Conservation (phyloP, 2,888 invertebrate species). For the Epistrophe eligans region DNA sequence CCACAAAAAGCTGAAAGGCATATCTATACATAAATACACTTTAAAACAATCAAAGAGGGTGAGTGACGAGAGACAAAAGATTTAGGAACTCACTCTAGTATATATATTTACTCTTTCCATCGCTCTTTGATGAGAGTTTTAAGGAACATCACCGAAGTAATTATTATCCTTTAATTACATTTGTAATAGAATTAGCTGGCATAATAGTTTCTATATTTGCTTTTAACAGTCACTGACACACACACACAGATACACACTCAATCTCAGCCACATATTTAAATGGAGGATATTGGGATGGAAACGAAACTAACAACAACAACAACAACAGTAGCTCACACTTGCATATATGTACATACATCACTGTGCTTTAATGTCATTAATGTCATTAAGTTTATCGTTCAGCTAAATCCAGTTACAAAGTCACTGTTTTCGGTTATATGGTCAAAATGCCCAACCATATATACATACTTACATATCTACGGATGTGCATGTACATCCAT, state of each 20-base stretch:
- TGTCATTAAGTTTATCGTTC: slow-evolving; percentile 66
- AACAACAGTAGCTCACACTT: not conserved
- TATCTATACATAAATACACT: not conserved
- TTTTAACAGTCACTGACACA: slow-evolving; percentile 20
- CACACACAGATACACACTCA: not conserved
- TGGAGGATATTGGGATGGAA: slow-evolving; percentile 7
- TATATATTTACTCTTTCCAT: no score
- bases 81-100: not conserved
- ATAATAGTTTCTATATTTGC: slow-evolving; percentile 61
- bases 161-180: slow-evolving; percentile 74
- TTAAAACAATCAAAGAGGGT: not conserved
- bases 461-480: not conserved
- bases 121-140: slow-evolving; percentile 12
- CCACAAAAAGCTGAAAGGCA: not conserved
- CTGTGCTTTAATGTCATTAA: slow-evolving; percentile 62
- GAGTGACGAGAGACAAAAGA: not conserved
- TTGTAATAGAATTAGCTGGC: slow-evolving; percentile 71
- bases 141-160: slow-evolving; percentile 48
- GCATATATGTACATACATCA: not conserved
- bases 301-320: slow-evolving; percentile 40
- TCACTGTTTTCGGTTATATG: slow-evolving; percentile 30
- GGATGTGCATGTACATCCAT: slow-evolving; percentile 19
- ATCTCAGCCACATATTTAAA: not conserved
- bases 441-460: slow-evolving; percentile 10
- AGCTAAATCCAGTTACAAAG: slow-evolving; percentile 51